These are phyloP conservation scores for Drymonia ruficornis DNA, from an alignment of 2,888 invertebrate genomes.

Conservation along the genomic window DNA sequence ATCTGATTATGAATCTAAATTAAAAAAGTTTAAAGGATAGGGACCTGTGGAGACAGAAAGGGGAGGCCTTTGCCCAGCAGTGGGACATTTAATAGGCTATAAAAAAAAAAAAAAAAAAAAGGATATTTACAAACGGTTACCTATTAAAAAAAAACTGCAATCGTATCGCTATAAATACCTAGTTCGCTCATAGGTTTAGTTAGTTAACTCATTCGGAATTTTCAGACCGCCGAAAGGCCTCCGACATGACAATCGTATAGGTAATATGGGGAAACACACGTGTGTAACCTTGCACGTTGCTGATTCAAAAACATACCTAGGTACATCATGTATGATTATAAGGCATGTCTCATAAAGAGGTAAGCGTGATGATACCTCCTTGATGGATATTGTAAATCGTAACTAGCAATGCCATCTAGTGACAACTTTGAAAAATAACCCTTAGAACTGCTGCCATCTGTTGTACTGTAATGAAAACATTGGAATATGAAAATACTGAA, in stretches of 20 bases:
- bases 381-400: not conserved
- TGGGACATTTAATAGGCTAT: too few species aligned
- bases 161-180: too few species aligned
- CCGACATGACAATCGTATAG: too few species aligned
- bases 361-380: slow-evolving; percentile 5
- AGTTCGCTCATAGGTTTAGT: too few species aligned
- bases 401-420: not conserved
- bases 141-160: too few species aligned
- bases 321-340: slow-evolving; percentile 1
- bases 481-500: not conserved
- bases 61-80: too few species aligned
- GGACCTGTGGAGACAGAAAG: too few species aligned
- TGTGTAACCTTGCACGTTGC: slow-evolving; percentile 14
- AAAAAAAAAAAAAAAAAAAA: too few species aligned
- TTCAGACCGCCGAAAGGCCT: too few species aligned
- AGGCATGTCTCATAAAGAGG: slow-evolving; percentile 11
- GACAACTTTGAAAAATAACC: not conserved
- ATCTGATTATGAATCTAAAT: slow-evolving; percentile 7
- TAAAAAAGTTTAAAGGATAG: too few species aligned
- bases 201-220: too few species aligned
- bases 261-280: slow-evolving; percentile 8
- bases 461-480: not conserved
- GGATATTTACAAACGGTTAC: too few species aligned
- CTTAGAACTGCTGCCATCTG: slow-evolving; percentile 17
- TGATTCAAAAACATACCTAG: slow-evolving; percentile 10